Percentiles rank a stretch among this genome's conserved stretches.
These are phyloP conservation scores for Adrianichthys oophorus DNA, from an alignment of 2,797 vertebrate species.

Conservation along the genomic window DNA sequence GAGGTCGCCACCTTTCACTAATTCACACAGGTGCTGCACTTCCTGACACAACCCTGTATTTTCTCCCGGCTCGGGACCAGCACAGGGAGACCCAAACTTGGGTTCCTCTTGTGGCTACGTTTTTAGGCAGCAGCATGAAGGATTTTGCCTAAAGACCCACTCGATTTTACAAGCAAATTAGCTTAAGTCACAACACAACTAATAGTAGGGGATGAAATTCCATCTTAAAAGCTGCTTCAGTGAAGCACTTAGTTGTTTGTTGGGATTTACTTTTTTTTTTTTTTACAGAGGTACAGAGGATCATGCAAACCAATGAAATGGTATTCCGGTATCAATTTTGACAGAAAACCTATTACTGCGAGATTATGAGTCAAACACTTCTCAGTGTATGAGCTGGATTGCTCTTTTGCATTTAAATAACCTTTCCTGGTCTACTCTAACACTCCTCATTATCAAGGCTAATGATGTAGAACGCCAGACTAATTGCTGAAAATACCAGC, in stretches of 20 bases:
- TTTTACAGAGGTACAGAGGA: constrained; percentile 57
- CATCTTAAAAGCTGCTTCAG: constrained; percentile 5
- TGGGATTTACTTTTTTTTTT: constrained; percentile 46
- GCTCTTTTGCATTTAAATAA: constrained; percentile 71
- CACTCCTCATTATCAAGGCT: constrained; percentile 50
- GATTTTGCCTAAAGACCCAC: too few species aligned
- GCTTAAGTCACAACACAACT: too few species aligned
- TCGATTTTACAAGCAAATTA: too few species aligned
- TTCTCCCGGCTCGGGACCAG: too few species aligned
- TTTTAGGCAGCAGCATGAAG: too few species aligned
- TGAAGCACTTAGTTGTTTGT: constrained; percentile 14
- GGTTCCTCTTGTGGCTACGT: too few species aligned
- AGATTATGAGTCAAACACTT: constrained; percentile 65
- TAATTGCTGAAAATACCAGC: constrained; percentile 56
- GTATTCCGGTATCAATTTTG: constrained; percentile 61
- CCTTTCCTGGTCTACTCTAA: constrained; percentile 37
- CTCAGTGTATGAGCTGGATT: constrained; percentile 57
- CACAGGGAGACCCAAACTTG: too few species aligned
- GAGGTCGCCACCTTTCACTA: too few species aligned
- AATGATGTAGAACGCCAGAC: constrained; percentile 54
- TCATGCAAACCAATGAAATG: constrained; percentile 65
- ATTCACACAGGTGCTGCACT: too few species aligned
- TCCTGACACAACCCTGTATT: too few species aligned
- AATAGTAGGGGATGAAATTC: too few species aligned
- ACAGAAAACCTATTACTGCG: constrained; percentile 60